These are phyloP conservation scores for Apodemia hepburni DNA, from an alignment of 2,888 invertebrate genomes.

Conservation along the genomic window DNA sequence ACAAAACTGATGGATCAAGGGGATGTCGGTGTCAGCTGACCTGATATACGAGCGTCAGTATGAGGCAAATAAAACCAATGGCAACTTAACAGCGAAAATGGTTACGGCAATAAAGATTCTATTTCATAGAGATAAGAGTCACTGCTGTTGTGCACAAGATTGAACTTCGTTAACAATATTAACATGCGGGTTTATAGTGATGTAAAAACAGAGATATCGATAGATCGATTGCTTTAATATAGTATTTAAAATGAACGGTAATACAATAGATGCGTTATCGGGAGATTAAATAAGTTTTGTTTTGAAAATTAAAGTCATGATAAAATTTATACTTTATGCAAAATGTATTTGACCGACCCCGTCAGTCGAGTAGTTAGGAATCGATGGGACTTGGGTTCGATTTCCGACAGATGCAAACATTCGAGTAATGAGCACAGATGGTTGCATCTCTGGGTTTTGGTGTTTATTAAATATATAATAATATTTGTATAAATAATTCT, in stretches of 20 bases:
- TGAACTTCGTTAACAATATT: slow-evolving; percentile 46
- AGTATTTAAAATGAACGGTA: neutral
- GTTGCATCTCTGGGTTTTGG: no score
- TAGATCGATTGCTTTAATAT: neutral
- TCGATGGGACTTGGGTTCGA: no score
- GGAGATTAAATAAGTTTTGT: neutral
- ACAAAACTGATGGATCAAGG: slow-evolving; percentile 8
- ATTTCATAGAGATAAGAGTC: slow-evolving; percentile 20
- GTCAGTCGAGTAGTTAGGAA: no score
- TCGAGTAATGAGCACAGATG: no score
- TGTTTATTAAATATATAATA: no score
- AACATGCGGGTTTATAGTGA: slow-evolving; percentile 54
- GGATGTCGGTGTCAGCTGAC: slow-evolving; percentile 20
- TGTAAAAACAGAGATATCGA: slow-evolving; percentile 26
- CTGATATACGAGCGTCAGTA: slow-evolving; percentile 9
- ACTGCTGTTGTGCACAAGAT: slow-evolving; percentile 32
- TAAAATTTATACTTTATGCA: no score
- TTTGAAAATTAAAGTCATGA: no score
- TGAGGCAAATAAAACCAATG: neutral
- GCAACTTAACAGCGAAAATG: neutral
- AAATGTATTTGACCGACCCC: no score
- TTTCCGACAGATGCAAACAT: no score
- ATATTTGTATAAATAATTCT: no score
- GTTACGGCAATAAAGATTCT: slow-evolving; percentile 22
- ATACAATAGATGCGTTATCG: neutral